A percentile compares a stretch with the other conserved stretches of the same genome.
These are phyloP conservation scores for Labeo calbasu DNA, from an alignment of 2,797 vertebrate species.

Conservation along the genomic window DNA sequence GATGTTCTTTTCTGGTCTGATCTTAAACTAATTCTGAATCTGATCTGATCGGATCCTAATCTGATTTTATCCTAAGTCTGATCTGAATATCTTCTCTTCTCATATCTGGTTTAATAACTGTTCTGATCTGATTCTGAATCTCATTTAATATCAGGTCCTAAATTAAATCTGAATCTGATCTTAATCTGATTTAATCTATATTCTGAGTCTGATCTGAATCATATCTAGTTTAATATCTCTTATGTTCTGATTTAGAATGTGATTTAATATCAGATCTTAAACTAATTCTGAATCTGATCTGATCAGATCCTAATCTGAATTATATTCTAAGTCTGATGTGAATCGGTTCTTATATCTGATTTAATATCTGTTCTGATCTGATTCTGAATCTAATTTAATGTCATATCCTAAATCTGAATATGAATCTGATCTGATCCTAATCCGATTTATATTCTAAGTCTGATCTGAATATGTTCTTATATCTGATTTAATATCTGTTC, in stretches of 20 bases:
- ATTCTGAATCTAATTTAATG: background rate
- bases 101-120: background rate
- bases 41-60: background rate
- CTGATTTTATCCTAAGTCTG: background rate
- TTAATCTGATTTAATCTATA: no score
- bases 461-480: background rate
- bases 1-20: no score
- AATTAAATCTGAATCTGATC: background rate
- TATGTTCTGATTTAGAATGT: no score
- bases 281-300: background rate
- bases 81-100: background rate
- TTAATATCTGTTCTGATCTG: background rate
- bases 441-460: background rate
- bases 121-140: background rate
- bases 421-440: background rate
- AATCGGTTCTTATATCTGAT: background rate
- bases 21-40: no score
- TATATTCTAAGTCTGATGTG: background rate
- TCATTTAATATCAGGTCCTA: background rate
- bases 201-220: no score
- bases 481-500: background rate
- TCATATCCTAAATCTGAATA: background rate
- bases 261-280: no score
- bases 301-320: background rate
- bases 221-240: no score